Evolutionary conservation across 2,113 vertebrate species (phyloP), one percentile per base, ranked within the genome.

Genomic region (Macaca mulatta): DNA sequence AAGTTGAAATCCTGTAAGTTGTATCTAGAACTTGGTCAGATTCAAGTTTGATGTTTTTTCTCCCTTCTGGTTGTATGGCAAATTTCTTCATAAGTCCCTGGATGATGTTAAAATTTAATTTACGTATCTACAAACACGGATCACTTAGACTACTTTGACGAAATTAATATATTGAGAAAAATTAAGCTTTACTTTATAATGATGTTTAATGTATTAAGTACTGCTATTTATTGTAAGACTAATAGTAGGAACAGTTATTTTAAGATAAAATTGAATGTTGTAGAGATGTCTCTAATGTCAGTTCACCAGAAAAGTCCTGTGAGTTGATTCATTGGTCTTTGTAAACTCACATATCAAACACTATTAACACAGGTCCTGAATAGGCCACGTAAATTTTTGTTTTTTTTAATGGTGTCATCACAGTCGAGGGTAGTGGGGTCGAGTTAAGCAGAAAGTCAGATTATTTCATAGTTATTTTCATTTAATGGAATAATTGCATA

Each of bases 111-210:
- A 80, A 80, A 52, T 52, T 93, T 59, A 38, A 80, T 57, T 57
- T 70, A 57, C 22, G 38, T 74, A 86, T 45, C 64, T 75, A 10
- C 16, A 38, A 32, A 70, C 43, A 67, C 43, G 40, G 69, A 38
- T n/a, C 57, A 89, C 38, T 88, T 67, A 72, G 38, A 84, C 64
- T 38, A 40, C 35, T 80, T 85, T 89, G 52, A 84, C 72, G 43
- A 80, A 96, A 87, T 6, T 35, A 74, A 69, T 69, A 50, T 45
- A 23, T 64, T 87, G 43, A 77, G 30, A 57, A 90, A 88, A 91
- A n/a, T 79, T 88, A 79, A 89, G 25, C 32, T 87, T 96, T 88
- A 64, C 45, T 92, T 95, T 92, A 40, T 84, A 93, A 40, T 5
- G 48, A 12, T 61, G 10, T 61, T 90, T 91, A 79, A 83, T 92